Conservation (phyloP, 1,140 invertebrate species). For the Psix sp. region DNA sequence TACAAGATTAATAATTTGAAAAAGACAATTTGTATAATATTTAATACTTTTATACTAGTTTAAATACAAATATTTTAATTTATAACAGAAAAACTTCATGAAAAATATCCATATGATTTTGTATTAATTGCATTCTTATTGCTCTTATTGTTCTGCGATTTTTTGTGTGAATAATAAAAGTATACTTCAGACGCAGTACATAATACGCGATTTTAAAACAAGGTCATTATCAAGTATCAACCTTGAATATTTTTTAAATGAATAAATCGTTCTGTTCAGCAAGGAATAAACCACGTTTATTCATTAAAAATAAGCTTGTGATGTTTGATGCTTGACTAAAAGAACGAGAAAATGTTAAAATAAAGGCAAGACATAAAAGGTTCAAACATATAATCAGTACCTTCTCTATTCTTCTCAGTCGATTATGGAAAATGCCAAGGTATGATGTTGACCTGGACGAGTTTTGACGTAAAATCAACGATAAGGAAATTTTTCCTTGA, state of each 20-base stretch:
- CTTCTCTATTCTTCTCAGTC: constrained; percentile 39
- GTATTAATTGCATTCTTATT: too few relatives aligned
- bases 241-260: constrained; percentile 28
- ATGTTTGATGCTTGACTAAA: constrained; percentile 12
- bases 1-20: too few relatives aligned
- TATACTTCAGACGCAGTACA: too few relatives aligned
- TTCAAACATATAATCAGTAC: constrained; percentile 34
- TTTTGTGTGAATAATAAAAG: not conserved
- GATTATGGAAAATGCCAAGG: constrained; percentile 55
- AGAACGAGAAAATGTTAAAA: constrained; percentile 24
- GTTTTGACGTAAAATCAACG: constrained; percentile 46
- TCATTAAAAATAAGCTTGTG: constrained; percentile 23
- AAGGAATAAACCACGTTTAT: constrained; percentile 29
- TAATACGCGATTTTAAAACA: constrained; percentile 18
- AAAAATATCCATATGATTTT: too few relatives aligned
- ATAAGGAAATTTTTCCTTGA: constrained; percentile 55
- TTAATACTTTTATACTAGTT: too few relatives aligned
- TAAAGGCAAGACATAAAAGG: constrained; percentile 28
- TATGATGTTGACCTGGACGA: constrained; percentile 41
- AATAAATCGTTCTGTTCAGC: constrained; percentile 15
- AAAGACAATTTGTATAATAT: too few relatives aligned
- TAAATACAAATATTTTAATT: too few relatives aligned
- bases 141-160: not conserved
- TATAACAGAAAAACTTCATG: too few relatives aligned
- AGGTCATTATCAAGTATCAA: constrained; percentile 36